phyloP scores from a whole-genome alignment of 53 echinoderm and acorn worm genomes.

The Holothuria leucospilota region DNA sequence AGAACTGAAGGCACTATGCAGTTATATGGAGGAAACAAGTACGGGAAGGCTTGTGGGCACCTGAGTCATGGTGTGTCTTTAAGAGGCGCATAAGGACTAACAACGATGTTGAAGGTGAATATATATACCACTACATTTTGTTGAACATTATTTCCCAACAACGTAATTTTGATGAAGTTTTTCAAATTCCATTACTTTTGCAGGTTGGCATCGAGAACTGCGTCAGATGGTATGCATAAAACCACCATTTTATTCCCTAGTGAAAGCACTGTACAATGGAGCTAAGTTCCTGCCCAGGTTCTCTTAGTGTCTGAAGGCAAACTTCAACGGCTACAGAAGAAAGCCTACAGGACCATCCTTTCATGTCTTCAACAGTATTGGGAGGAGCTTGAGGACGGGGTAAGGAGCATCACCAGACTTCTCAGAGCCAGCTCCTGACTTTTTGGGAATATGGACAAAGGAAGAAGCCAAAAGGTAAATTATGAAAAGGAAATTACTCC shows the following conservation, averaged over 20 bases:
- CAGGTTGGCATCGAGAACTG: conserved; percentile 13
- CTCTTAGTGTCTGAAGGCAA: conserved; percentile 11
- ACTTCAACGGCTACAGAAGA: conserved; percentile 9
- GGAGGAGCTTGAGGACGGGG: background rate
- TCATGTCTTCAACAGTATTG: background rate
- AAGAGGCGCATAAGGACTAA: conserved; percentile 40
- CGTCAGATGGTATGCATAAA: background rate
- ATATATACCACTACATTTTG: too few relatives aligned
- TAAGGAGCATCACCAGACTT: background rate
- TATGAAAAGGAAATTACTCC: too few relatives aligned
- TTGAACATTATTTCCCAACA: too few relatives aligned
- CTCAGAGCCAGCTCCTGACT: background rate
- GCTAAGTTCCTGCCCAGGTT: background rate
- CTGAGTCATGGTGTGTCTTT: conserved; percentile 44
- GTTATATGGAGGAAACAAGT: conserved; percentile 52
- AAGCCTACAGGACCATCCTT: background rate
- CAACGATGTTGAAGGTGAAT: conserved; percentile 53
- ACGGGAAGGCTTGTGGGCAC: conserved; percentile 17
- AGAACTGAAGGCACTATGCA: conserved; percentile 23
- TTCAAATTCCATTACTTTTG: background rate
- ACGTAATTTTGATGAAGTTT: too few relatives aligned
- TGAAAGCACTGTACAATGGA: background rate
- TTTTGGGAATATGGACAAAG: too few relatives aligned
- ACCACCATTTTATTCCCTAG: background rate
- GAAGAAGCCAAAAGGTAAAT: too few relatives aligned